Conservation (phyloP, 2,888 invertebrate genomes). For the Spodoptera picta region DNA sequence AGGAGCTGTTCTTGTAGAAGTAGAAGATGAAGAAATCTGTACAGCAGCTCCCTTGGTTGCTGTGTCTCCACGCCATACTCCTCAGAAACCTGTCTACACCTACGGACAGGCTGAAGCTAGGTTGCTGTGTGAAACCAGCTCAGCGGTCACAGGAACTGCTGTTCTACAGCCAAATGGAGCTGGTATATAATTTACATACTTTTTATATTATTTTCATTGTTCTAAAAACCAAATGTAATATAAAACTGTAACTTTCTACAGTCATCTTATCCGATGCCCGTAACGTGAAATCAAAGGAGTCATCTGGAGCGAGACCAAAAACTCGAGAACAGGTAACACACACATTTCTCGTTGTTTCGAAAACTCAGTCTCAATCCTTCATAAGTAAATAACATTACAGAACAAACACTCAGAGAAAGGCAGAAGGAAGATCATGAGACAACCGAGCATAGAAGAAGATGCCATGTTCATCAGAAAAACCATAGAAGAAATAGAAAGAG, state of each 20-base stretch:
- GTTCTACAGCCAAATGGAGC: constrained; percentile 78
- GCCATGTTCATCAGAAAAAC: constrained; percentile 84
- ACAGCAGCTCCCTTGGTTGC: constrained; percentile 92
- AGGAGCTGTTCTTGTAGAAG: constrained; percentile 93
- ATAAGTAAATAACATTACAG: constrained; percentile 61
- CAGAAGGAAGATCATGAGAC: constrained; percentile 72
- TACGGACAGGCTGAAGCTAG: constrained; percentile 90
- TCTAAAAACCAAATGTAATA: too few relatives aligned
- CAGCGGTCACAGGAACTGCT: constrained; percentile 83
- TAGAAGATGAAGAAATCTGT: constrained; percentile 94
- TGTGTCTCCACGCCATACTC: constrained; percentile 89
- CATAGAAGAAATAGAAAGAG: constrained; percentile 85
- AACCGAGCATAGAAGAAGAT: constrained; percentile 84
- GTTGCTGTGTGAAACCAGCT: constrained; percentile 82
- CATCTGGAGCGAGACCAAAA: constrained; percentile 68
- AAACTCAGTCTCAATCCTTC: constrained; percentile 31
- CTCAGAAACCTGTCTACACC: constrained; percentile 92
- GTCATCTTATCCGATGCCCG: constrained; percentile 74
- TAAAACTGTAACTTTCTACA: constrained; percentile 31
- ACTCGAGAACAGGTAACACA: constrained; percentile 77
- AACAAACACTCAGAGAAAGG: constrained; percentile 69
- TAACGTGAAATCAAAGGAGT: constrained; percentile 66
- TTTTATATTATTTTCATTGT: too few relatives aligned
- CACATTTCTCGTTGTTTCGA: constrained; percentile 31
- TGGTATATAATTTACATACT: constrained; percentile 60